These are phyloP conservation scores for Zaprionus inermis DNA, from an alignment of 1,140 invertebrate genomes.

Conservation along the genomic window DNA sequence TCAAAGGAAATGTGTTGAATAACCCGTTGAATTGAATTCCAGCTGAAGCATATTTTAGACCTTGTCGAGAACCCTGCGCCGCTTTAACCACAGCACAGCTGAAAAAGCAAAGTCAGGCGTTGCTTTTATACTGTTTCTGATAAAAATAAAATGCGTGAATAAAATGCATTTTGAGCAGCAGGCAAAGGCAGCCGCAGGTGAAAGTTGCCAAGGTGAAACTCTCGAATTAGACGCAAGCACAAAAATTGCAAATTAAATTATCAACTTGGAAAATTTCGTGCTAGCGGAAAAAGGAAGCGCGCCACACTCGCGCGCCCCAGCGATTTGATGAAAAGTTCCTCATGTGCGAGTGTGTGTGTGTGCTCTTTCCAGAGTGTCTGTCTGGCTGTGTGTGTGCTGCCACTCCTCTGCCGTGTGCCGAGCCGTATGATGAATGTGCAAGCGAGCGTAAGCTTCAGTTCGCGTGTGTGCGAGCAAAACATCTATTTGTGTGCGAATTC, in stretches of 20 bases:
- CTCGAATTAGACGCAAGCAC: constrained; percentile 68
- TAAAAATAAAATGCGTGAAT: constrained; percentile 54
- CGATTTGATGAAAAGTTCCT: constrained; percentile 56
- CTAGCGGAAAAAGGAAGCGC: constrained; percentile 37
- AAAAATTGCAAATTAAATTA: constrained; percentile 78
- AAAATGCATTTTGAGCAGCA: constrained; percentile 56
- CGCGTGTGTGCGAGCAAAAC: constrained; percentile 60
- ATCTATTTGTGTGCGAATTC: constrained; percentile 32
- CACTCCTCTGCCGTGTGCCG: constrained; percentile 55
- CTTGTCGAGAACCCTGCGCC: background rate
- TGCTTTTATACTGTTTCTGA: constrained; percentile 13
- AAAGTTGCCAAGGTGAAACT: constrained; percentile 70
- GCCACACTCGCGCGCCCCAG: background rate
- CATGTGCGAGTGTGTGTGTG: constrained; percentile 22
- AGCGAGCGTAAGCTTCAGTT: constrained; percentile 75
- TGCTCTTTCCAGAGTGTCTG: background rate
- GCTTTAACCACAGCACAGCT: background rate
- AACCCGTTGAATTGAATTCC: background rate
- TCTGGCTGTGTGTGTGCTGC: constrained; percentile 22
- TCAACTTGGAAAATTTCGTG: constrained; percentile 71
- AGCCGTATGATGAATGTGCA: constrained; percentile 79
- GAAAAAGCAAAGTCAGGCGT: constrained; percentile 14
- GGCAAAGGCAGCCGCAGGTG: background rate
- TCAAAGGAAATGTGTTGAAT: background rate
- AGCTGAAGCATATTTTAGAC: background rate